Evolutionary conservation across 1,140 invertebrate species (phyloP).

Genomic region (Drosophila teissieri): DNA sequence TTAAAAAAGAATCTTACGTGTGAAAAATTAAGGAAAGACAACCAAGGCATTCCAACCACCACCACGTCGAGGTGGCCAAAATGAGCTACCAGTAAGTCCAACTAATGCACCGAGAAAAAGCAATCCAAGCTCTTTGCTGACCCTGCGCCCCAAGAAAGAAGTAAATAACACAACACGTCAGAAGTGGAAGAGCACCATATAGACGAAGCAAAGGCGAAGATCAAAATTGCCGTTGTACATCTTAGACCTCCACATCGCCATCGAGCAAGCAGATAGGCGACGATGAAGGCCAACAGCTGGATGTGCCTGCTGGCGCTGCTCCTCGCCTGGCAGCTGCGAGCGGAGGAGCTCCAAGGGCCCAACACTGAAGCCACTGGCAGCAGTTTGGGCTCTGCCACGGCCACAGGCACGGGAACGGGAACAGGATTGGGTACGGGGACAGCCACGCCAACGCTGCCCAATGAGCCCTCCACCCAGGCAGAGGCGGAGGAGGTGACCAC

Average conservation of each 20-base stretch:
- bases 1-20: constrained; percentile 72
- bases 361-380: constrained; percentile 29
- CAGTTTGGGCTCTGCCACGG: not conserved
- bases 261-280: constrained; percentile 11
- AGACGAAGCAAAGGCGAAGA: constrained; percentile 36
- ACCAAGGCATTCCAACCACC: constrained; percentile 17
- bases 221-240: constrained; percentile 31
- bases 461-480: constrained; percentile 22
- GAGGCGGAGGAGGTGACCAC: constrained; percentile 56
- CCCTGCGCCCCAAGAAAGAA: constrained; percentile 34
- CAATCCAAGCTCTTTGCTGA: constrained; percentile 33
- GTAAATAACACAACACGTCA: constrained; percentile 82
- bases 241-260: constrained; percentile 11
- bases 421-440: constrained; percentile 15
- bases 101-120: constrained; percentile 27
- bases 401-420: constrained; percentile 11
- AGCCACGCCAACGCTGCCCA: constrained; percentile 16
- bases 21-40: constrained; percentile 58
- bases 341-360: constrained; percentile 62
- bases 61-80: constrained; percentile 21
- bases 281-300: constrained; percentile 48
- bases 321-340: constrained; percentile 41
- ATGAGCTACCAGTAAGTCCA: constrained; percentile 50
- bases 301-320: constrained; percentile 49
- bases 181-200: constrained; percentile 40